These are phyloP conservation scores for Karalla daura DNA, from an alignment of 2,797 vertebrate species.

Conservation along the genomic window DNA sequence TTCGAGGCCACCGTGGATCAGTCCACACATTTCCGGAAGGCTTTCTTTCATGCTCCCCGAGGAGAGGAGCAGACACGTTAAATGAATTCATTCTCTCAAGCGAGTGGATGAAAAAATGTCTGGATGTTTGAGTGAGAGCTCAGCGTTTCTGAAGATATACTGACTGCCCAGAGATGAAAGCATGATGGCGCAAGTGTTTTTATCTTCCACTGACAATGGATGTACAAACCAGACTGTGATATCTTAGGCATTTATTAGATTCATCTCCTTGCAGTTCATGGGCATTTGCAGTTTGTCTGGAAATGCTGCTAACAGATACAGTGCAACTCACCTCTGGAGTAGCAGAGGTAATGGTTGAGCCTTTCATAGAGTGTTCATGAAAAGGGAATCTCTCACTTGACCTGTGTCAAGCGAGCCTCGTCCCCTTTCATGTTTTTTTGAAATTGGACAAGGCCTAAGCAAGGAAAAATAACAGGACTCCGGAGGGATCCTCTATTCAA, in stretches of 20 bases:
- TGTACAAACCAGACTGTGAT: background rate
- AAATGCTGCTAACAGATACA: background rate
- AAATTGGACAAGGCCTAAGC: background rate
- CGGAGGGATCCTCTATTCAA: too few species aligned
- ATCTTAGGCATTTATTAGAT: constrained; percentile 1
- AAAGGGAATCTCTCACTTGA: background rate
- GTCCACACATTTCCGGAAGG: background rate
- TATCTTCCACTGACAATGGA: background rate
- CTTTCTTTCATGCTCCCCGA: constrained; percentile 22
- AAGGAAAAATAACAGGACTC: too few species aligned
- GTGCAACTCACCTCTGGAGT: background rate
- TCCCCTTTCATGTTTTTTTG: background rate
- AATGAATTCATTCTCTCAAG: constrained; percentile 10
- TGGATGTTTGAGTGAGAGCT: background rate
- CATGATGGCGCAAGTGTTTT: background rate
- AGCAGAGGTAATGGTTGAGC: too few species aligned
- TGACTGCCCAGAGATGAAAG: background rate
- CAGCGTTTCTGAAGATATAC: background rate
- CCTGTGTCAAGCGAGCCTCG: too few species aligned
- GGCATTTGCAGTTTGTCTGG: background rate
- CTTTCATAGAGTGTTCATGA: background rate
- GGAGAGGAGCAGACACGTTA: background rate
- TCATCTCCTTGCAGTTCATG: background rate
- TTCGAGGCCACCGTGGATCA: background rate
- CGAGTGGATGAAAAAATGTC: background rate